Evolutionary conservation across 92 coral and sea anemone genomes (phyloP), one percentile per base, ranked within the genome.

Genomic region (Umimayanthus chanpuru): DNA sequence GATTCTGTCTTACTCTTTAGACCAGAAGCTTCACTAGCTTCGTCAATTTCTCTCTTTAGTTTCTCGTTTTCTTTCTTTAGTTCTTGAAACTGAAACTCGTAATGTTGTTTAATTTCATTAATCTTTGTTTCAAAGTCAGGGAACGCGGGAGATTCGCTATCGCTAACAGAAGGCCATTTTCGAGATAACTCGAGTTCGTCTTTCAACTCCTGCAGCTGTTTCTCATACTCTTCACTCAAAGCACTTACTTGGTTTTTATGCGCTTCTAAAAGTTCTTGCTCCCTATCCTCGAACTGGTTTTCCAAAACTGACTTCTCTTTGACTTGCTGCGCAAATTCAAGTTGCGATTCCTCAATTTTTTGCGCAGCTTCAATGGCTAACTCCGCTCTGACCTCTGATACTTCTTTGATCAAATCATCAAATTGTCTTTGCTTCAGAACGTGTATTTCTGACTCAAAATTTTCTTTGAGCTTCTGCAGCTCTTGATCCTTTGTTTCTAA

Each of bases 351-450:
- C 85, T 95, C 96, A 18, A 97, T 88, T 80, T 97, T 94, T 84
- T 96, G 98, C 3, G 98, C 99, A 2, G 97, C 98, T 71, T 97
- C 97, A 88, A 94, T 89, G 11, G 99, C 99, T 44, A 97, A 92
- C 53, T 97, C 99, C 23, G 98, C 94, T 20, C 99, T 91, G 66
- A 97, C 95, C 70, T 86, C 93, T 9, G 98, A 97, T 1, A 97
- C 99, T 85, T 97, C 99, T 40, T 95, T 96, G 49, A 97, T 55
- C 66, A 97, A 85, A 65, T 97, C 92, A 73, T 93, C 94, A 81
- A 81, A 95, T 78, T 95, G 96, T 23, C 90, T 88, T 76, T 93
- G 94, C 81, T 94, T 95, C 12, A 97, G 74, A 25, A 61, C 94
- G 28, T 90, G 75, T 15, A 95, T 55, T 47, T 95, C 96, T 38